Percentiles rank a stretch among this genome's conserved stretches.
Conservation (phyloP, 2,797 vertebrate species). For the Lagocephalus sceleratus region DNA sequence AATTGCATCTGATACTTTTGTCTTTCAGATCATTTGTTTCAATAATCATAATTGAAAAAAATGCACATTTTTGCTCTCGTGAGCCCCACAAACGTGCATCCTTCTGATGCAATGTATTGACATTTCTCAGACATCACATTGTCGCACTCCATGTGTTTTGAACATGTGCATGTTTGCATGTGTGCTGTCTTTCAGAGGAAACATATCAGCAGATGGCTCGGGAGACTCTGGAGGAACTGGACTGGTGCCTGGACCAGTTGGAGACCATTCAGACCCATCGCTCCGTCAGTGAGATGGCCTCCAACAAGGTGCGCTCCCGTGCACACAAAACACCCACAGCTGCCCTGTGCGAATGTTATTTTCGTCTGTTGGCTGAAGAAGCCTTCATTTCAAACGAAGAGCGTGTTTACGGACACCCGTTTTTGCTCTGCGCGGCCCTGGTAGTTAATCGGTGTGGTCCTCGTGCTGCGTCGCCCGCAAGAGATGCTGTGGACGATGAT, state of each 20-base stretch:
- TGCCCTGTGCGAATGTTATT: too few relatives aligned
- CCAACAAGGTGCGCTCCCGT: conserved; percentile 75
- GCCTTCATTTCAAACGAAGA: too few relatives aligned
- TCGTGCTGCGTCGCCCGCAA: background rate
- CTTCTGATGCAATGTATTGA: too few relatives aligned
- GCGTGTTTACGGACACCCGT: too few relatives aligned
- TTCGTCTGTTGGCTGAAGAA: background rate
- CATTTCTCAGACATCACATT: background rate
- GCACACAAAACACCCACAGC: conserved; percentile 8
- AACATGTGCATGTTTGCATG: conserved; percentile 6
- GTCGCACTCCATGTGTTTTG: background rate
- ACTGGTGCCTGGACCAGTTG: conserved; percentile 87
- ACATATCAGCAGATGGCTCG: conserved; percentile 86
- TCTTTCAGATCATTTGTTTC: too few relatives aligned
- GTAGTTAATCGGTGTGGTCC: background rate
- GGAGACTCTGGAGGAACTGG: conserved; percentile 86
- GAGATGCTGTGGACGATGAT: background rate
- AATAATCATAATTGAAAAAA: too few relatives aligned
- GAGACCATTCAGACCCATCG: conserved; percentile 85
- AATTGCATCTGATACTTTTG: too few relatives aligned
- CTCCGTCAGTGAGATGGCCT: conserved; percentile 85
- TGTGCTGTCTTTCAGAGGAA: conserved; percentile 71
- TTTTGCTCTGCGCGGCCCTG: background rate
- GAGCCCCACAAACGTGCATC: too few relatives aligned
- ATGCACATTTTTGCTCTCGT: too few relatives aligned